These are phyloP conservation scores for Forbesichthys papilliferus DNA, from an alignment of 2,113 vertebrate genomes.

Conservation along the genomic window DNA sequence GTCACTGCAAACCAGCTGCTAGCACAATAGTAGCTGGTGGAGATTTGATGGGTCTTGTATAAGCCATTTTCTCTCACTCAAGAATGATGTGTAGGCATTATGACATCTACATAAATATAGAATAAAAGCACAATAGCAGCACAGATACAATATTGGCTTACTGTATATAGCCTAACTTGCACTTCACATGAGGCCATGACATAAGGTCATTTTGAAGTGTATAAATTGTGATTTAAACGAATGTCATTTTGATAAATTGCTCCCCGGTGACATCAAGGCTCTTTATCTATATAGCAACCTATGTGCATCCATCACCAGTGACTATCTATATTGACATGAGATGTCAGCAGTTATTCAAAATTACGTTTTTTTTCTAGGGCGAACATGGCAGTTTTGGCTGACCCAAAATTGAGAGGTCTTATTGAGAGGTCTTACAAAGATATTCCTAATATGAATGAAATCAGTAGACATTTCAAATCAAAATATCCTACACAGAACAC, in stretches of 20 bases:
- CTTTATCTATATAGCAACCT: constrained; percentile 38
- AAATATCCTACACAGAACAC: no score
- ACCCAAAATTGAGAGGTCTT: constrained; percentile 10
- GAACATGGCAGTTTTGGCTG: constrained; percentile 14
- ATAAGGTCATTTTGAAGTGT: constrained; percentile 29
- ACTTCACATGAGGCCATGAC: constrained; percentile 1
- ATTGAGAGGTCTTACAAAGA: background rate
- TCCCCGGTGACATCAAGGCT: constrained; percentile 32
- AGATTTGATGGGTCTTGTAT: constrained; percentile 5
- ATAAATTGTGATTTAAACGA: constrained; percentile 49
- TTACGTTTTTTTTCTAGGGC: constrained; percentile 18
- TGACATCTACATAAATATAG: no score
- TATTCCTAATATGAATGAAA: no score
- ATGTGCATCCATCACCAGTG: no score
- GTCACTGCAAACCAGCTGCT: constrained; percentile 52
- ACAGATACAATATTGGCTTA: background rate
- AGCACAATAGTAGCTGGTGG: constrained; percentile 35
- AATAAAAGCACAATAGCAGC: background rate
- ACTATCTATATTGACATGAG: constrained; percentile 40
- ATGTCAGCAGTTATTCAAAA: constrained; percentile 29
- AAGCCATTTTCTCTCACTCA: background rate
- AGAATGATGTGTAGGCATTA: background rate
- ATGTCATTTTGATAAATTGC: constrained; percentile 55
- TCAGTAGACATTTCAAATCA: no score
- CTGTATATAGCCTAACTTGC: background rate